A percentile compares a stretch with the other conserved stretches of the same genome.
phyloP scores from a whole-genome alignment of 1,140 invertebrate species.

The Drosophila lini region DNA sequence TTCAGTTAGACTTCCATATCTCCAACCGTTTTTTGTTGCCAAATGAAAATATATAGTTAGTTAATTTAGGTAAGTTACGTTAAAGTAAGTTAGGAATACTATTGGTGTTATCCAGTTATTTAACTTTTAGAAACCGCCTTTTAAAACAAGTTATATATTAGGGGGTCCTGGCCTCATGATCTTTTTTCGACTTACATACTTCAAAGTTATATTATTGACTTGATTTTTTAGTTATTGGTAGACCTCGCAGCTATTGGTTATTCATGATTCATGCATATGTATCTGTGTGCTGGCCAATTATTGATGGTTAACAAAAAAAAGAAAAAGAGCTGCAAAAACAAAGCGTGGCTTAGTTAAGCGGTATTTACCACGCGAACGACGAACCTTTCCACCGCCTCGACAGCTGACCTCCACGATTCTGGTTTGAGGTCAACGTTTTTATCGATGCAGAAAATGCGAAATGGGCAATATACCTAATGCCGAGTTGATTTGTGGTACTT shows the following conservation, averaged over 20 bases:
- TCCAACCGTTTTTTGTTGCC: no score
- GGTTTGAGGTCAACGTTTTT: slow-evolving; percentile 74
- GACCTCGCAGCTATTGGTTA: slow-evolving; percentile 13
- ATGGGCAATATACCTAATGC: slow-evolving; percentile 9
- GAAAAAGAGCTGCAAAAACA: slow-evolving; percentile 21
- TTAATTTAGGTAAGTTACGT: no score
- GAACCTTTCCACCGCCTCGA: slow-evolving; percentile 38
- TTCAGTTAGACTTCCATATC: background rate
- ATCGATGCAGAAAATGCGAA: slow-evolving; percentile 66
- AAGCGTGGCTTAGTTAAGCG: slow-evolving; percentile 14
- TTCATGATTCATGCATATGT: slow-evolving; percentile 47
- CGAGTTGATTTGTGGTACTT: background rate
- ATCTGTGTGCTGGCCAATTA: slow-evolving; percentile 14
- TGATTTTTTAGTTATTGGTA: background rate
- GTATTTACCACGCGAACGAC: slow-evolving; percentile 38
- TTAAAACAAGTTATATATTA: background rate
- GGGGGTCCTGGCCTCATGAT: background rate
- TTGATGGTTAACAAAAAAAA: slow-evolving; percentile 17
- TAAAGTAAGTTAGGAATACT: no score
- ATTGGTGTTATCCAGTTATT: no score
- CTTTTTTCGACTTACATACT: background rate
- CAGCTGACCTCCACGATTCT: slow-evolving; percentile 60
- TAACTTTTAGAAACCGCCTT: no score
- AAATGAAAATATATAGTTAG: no score
- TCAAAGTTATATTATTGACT: background rate